Evolutionary conservation across 2,113 vertebrate genomes (phyloP), one percentile per base, ranked within the genome.

Genomic region (Hypocryptadius cinnamomeus): DNA sequence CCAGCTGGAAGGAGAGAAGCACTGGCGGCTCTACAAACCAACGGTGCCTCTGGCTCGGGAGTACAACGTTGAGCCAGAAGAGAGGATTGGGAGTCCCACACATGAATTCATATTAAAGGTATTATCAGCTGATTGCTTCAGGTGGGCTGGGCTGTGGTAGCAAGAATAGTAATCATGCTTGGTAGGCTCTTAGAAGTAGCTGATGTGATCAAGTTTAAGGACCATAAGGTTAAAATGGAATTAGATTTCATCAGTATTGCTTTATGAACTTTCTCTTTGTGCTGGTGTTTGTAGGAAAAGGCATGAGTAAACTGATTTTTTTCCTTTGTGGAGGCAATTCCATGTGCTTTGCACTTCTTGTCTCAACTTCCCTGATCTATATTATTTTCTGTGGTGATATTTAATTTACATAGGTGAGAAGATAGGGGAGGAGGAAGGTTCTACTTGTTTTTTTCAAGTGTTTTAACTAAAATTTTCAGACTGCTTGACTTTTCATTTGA

Each of bases 1-100:
- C 79, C 99, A 99, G 96, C 96, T 99, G 78, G 98, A 99, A 90
- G 99, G 99, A 3, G 96, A 99, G 97, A 99, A 99, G 35, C 98
- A 96, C 71, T 99, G 99, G 99, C 96, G 96, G 4, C 98, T 99
- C 11, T 99, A 99, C 68, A 87, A 86, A 23, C 99, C 99, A 19
- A 98, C 98, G 0, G 98, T 98, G 53, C 97, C 94, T 13, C 96
- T 99, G 93, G 98, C 99, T 30, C 96, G 98, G 33, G 98, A 98
- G 48, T 99, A 99, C 81, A 98, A 97, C 5, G 72, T 98, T 31
- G 98, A 98, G 81, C 79, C 98, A 1, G 98, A 98, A 92, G 97
- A 98, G 1, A 95, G 78, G 70, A 98, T 99, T 7, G 98, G 98
- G 71, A 96, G 30, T n/a, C 98, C 99, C 10, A 98, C 98, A 3